A percentile compares a stretch with the other conserved stretches of the same genome.
Conservation (phyloP, 2,888 invertebrate genomes). For the Polyploca ridens region DNA sequence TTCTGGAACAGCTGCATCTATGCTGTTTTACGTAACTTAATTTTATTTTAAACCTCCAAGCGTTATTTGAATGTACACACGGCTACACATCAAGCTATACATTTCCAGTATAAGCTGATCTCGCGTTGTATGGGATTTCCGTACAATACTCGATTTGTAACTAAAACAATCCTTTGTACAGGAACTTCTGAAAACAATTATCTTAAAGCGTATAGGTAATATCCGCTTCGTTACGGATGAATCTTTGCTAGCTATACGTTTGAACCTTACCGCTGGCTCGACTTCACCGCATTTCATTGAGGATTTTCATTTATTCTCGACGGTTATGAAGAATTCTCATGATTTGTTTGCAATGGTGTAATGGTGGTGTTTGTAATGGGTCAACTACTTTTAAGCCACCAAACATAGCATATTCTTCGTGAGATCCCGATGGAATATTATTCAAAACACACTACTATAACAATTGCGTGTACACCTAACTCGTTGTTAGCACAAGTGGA, state of each 20-base stretch:
- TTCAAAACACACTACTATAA: neutral
- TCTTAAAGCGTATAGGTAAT: constrained; percentile 27
- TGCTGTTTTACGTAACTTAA: no score
- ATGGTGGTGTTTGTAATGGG: neutral
- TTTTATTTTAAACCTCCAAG: constrained; percentile 14
- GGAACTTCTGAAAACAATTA: constrained; percentile 27
- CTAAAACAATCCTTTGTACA: constrained; percentile 18
- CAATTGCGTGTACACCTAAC: neutral
- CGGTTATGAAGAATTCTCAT: neutral
- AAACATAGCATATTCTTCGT: neutral
- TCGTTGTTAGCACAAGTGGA: neutral
- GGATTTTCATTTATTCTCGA: neutral
- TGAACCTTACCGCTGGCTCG: neutral
- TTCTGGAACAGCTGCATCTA: no score
- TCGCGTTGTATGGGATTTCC: no score
- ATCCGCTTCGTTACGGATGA: constrained; percentile 36
- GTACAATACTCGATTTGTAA: constrained; percentile 22
- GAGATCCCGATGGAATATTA: neutral
- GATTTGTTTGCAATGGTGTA: neutral
- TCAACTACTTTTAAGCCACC: neutral
- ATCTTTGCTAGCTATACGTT: constrained; percentile 24
- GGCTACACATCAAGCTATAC: no score
- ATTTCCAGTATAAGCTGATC: no score
- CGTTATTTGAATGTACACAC: no score
- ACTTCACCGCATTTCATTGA: neutral